Conservation (phyloP, 2,797 vertebrate species). For the Parauchenoglanis punctatus region DNA sequence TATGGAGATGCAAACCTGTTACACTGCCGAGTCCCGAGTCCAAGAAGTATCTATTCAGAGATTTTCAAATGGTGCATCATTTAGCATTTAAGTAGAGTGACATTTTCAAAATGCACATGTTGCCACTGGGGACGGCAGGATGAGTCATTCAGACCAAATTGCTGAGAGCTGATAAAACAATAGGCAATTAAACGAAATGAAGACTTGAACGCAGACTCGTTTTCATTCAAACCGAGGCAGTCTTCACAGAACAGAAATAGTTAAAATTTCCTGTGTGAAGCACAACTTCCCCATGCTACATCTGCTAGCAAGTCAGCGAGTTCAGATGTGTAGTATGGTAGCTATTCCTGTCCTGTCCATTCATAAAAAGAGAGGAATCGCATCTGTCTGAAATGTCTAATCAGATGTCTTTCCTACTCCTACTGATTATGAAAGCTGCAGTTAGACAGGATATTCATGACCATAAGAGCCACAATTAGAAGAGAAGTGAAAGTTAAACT, state of each 20-base stretch:
- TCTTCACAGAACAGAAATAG: constrained; percentile 8
- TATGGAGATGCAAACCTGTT: background rate
- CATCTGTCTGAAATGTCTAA: background rate
- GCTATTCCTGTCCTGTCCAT: constrained; percentile 8
- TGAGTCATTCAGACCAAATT: background rate
- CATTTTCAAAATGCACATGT: background rate
- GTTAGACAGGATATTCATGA: background rate
- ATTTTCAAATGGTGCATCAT: background rate
- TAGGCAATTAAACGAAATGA: background rate
- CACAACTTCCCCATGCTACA: background rate
- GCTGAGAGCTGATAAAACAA: background rate
- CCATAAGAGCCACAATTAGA: background rate
- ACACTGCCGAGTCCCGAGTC: background rate
- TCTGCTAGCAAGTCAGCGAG: background rate
- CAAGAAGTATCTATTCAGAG: background rate
- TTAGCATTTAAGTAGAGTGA: no score
- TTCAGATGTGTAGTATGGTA: background rate
- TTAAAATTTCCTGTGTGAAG: constrained; percentile 43
- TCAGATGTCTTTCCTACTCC: background rate
- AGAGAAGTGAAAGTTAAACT: background rate
- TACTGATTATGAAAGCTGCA: background rate
- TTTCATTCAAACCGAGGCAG: background rate
- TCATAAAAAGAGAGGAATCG: constrained; percentile 32
- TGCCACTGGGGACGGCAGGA: background rate
- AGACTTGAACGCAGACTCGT: constrained; percentile 6